Evolutionary conservation across 2,113 vertebrate species (phyloP).

Genomic region (Apus apus): DNA sequence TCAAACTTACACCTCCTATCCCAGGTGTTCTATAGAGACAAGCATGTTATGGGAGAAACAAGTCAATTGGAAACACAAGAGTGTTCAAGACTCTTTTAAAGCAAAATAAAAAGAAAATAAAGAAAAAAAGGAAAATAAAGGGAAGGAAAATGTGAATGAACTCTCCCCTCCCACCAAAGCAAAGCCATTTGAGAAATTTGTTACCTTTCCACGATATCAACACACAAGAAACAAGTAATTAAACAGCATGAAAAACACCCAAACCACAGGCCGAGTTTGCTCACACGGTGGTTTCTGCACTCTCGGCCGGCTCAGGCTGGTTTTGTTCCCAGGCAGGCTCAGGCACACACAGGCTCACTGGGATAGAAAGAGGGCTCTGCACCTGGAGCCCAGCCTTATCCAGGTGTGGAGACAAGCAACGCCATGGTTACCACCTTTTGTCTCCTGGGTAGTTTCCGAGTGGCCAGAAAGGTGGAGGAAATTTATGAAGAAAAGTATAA

Average conservation of each 20-base stretch:
- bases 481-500: constrained; percentile 10
- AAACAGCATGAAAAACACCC: constrained; percentile 52
- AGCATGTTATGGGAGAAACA: constrained; percentile 68
- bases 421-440: not conserved
- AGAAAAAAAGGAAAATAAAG: not conserved
- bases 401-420: constrained; percentile 11
- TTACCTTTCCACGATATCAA: constrained; percentile 51
- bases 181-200: not conserved
- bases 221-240: constrained; percentile 58
- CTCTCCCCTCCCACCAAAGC: constrained; percentile 38
- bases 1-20: constrained; percentile 67
- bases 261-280: constrained; percentile 27
- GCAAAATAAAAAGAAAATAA: not conserved
- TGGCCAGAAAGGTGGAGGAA: constrained; percentile 36
- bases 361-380: not conserved
- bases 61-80: constrained; percentile 48
- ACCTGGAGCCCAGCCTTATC: not conserved
- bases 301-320: not conserved
- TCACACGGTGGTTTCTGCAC: not conserved
- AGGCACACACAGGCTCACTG: not conserved
- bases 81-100: constrained; percentile 52
- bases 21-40: constrained; percentile 66
- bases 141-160: constrained; percentile 55
- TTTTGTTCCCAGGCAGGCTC: not conserved
- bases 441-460: constrained; percentile 21